Evolutionary conservation across 1,140 invertebrate genomes (phyloP), one percentile per base, ranked within the genome.

Genomic region (Harpegnathos saltator): DNA sequence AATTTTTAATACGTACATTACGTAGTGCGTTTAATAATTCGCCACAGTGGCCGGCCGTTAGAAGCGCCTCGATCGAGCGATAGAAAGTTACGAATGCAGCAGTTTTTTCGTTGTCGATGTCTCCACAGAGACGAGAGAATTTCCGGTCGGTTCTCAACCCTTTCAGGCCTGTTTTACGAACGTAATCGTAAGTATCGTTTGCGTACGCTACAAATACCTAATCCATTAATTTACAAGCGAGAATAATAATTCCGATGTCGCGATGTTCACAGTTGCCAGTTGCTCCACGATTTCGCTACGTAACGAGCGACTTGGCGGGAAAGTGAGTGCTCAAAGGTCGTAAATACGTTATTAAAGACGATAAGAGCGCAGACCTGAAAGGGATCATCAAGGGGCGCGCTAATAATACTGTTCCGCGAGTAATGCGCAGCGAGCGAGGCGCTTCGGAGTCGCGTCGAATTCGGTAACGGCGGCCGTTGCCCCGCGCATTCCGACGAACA

Each of bases 1-100:
- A 84, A 84, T 74, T 56, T 88, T 88, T 85, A 87, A 82, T 88
- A 82, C 38, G 38, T 44, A 44, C 84, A 88, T 87, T 88, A 82
- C 65, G 86, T 85, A 80, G 71, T 80, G 59, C 65, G 61, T 73
- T 75, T 82, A 78, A 75, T 84, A 85, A 88, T 82, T 52, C 15
- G 33, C 84, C 85, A 82, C 48, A 59, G 26, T 69, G 52, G 33
- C 9, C 59, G 22, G 44, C n/a, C 52, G 61, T 77, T 88, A n/a
- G 61, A 38, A 69, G 71, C 87, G 56, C 66, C 33, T 87, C 74
- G 54, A 66, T 66, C 73, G 38, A 52, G 19, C 48, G 26, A 9
- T 19, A 1, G 14, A 3, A 71, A 19, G 38, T 50, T 44, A n/a
- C 38, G 15, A 56, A 66, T n/a, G 12, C 54, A 33, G 44, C 15